Evolutionary conservation across 2,797 vertebrate genomes (phyloP), one percentile per base, ranked within the genome.

Genomic region (Crocodylus rhombifer): DNA sequence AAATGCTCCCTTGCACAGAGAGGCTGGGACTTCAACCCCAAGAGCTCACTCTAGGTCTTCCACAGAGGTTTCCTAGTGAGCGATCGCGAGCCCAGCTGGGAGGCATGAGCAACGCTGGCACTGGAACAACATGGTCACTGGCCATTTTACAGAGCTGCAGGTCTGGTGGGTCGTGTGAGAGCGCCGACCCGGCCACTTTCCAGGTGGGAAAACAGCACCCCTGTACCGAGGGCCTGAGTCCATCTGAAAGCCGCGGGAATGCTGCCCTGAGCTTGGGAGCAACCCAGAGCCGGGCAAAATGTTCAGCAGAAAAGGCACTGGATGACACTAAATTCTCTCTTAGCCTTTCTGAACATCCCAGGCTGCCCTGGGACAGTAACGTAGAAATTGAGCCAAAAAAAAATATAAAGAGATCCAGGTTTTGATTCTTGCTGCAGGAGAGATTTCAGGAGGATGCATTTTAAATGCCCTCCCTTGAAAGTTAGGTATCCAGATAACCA

Each of bases 301-400:
- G 3, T 1, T 56, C 28, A 1, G 4, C 17, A 26, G 9, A 17
- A 63, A 83, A 67, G 42, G 25, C 3, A 0, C 0, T 0, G 7
- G 67, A 1, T 30, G 51, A 55, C 0, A 1, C 63, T 6, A 10
- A 5, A 1, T 8, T 57, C 36, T 65, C 85, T 63, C 0, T 0
- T 5, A 5, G 57, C 65, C 33, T 13, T 14, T 15, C 26, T 73
- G 14, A 12, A 55, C 13, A 5, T 2, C 1, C 14, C 1, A 7
- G 16, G 25, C n/a, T 4, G 18, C 63, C 33, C 57, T 4, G 2
- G 60, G 61, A 61, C 12, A 61, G 77, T 28, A 5, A 7, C 26
- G 36, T 3, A 0, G 2, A 63, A 78, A 56, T 20, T 57, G 16
- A 55, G 26, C 26, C 21, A n/a, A 71, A 28, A 12, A 65, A 28